phyloP scores from a whole-genome alignment of 2,888 invertebrate species.

The Dermolepida albohirtum region DNA sequence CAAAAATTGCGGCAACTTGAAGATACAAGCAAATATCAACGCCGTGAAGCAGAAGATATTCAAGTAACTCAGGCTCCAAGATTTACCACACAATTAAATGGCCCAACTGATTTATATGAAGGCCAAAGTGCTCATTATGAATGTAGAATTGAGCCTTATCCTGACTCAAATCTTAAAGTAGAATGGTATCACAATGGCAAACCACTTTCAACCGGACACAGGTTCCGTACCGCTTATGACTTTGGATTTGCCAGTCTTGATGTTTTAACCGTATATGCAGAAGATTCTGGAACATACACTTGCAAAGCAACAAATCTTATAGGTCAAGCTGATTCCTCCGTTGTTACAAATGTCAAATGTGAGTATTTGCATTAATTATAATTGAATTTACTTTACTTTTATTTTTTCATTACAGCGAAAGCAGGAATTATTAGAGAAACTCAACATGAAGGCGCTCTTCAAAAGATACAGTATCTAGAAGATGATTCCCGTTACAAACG shows the following conservation, averaged over 20 bases:
- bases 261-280: conserved; percentile 91
- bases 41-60: conserved; percentile 84
- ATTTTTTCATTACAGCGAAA: conserved; percentile 72
- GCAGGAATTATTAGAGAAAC: conserved; percentile 89
- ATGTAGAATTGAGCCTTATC: conserved; percentile 92
- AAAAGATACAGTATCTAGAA: conserved; percentile 93
- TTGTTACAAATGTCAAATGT: conserved; percentile 85
- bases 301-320: conserved; percentile 88
- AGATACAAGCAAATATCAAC: conserved; percentile 81
- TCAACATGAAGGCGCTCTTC: conserved; percentile 91
- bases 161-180: conserved; percentile 88
- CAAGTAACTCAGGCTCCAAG: conserved; percentile 85
- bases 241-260: conserved; percentile 98
- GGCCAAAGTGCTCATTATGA: conserved; percentile 94
- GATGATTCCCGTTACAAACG: conserved; percentile 83
- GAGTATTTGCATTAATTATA: conserved; percentile 62
- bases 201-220: conserved; percentile 87
- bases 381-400: not conserved
- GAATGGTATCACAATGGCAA: conserved; percentile 96
- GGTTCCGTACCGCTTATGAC: conserved; percentile 93
- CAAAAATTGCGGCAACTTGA: conserved; percentile 89
- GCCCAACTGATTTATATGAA: conserved; percentile 86
- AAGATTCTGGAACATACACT: conserved; percentile 94
- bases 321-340: conserved; percentile 85
- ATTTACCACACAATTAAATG: conserved; percentile 87